Evolutionary conservation across 2,888 invertebrate genomes (phyloP).

Genomic region (Pyralis farinalis): DNA sequence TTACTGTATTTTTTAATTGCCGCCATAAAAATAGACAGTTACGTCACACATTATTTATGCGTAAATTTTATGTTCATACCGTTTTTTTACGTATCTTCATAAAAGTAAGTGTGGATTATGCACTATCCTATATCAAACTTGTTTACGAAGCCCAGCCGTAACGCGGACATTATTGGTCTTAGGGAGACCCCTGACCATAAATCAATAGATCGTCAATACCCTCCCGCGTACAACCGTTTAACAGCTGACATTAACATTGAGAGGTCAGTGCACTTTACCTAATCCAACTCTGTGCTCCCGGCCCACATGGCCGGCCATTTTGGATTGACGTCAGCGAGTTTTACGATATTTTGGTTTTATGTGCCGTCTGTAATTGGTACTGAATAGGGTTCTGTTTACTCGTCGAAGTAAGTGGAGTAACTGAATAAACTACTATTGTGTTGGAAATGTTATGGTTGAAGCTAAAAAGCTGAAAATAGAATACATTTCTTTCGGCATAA

Average conservation of each 20-base stretch:
- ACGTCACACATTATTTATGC: too few relatives aligned
- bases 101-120: too few relatives aligned
- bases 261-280: constrained; percentile 61
- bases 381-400: constrained; percentile 2
- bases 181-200: constrained; percentile 15
- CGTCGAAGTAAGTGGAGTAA: constrained; percentile 1
- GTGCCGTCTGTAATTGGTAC: not conserved
- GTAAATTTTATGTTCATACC: too few relatives aligned
- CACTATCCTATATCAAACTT: too few relatives aligned
- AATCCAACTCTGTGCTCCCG: constrained; percentile 36
- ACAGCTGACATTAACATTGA: constrained; percentile 67
- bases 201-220: constrained; percentile 27
- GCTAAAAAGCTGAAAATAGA: too few relatives aligned
- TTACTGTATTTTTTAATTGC: too few relatives aligned
- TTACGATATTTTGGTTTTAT: constrained; percentile 30
- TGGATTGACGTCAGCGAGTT: constrained; percentile 46
- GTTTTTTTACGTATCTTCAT: too few relatives aligned
- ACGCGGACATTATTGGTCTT: constrained; percentile 5
- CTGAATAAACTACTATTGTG: not conserved
- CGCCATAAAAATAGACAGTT: too few relatives aligned
- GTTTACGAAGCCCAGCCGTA: constrained; percentile 1
- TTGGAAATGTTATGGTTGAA: not conserved
- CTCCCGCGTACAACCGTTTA: constrained; percentile 25
- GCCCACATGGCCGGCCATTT: constrained; percentile 51
- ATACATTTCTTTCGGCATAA: too few relatives aligned